These are phyloP conservation scores for Hydractinia echinata DNA, from an alignment of 30 jellyfish, hydroid and myxozoan species.

Conservation along the genomic window DNA sequence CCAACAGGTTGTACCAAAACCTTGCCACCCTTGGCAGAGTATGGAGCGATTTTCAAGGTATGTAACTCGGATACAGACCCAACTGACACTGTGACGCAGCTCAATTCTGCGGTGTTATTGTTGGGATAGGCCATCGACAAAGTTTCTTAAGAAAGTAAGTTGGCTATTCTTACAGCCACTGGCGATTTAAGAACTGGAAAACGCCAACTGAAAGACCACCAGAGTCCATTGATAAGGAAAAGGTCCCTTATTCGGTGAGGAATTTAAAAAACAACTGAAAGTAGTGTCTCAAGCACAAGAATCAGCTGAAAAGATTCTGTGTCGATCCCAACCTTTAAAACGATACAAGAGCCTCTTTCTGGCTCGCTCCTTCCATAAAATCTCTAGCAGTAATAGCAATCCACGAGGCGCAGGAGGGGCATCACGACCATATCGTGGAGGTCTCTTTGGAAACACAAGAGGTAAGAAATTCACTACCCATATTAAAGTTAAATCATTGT, in stretches of 20 bases:
- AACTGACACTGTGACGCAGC: neutral
- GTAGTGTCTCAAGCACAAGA: neutral
- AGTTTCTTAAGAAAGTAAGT: neutral
- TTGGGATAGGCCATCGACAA: constrained; percentile 11
- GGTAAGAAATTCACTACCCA: neutral
- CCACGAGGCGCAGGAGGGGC: constrained; percentile 12
- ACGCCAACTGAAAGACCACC: constrained; percentile 12
- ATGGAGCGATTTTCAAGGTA: neutral
- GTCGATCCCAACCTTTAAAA: neutral
- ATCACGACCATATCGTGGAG: neutral
- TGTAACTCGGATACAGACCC: neutral
- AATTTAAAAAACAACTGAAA: neutral
- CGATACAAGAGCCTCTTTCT: neutral
- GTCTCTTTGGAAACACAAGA: neutral
- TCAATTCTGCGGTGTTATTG: neutral
- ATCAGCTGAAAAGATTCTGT: neutral
- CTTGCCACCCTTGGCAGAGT: neutral
- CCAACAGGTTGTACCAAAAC: neutral
- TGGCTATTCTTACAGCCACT: neutral
- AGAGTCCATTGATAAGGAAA: neutral
- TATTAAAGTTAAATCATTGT: neutral
- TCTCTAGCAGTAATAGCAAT: neutral
- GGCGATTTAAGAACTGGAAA: neutral
- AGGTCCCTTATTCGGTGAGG: neutral
- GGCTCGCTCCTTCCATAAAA: no score